Evolutionary conservation across 2,888 invertebrate genomes (phyloP).

Genomic region (Drosophila pseudotalamancana): DNA sequence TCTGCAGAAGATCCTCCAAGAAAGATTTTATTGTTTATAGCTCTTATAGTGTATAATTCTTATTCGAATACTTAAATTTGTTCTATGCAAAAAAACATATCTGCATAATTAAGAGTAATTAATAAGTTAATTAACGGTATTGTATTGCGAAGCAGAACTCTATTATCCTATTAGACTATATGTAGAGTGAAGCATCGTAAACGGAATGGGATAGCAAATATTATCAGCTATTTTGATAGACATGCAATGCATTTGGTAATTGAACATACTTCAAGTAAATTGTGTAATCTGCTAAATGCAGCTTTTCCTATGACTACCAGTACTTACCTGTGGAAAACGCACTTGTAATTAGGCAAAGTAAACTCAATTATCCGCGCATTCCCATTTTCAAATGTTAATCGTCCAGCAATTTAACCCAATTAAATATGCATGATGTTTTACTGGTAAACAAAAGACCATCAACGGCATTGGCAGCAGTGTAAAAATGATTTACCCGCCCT

Average conservation of each 20-base stretch:
- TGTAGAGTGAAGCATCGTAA: background rate
- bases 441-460: slow-evolving; percentile 75
- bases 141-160: no score
- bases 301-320: slow-evolving; percentile 24
- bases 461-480: slow-evolving; percentile 7
- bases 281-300: slow-evolving; percentile 6
- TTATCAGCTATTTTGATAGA: background rate
- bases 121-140: no score
- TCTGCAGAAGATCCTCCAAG: no score
- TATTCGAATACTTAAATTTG: no score
- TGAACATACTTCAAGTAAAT: slow-evolving; percentile 3
- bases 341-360: slow-evolving; percentile 73
- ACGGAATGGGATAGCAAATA: background rate
- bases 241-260: slow-evolving; percentile 1
- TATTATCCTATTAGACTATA: no score
- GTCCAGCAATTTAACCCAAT: slow-evolving; percentile 76
- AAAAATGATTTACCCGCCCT: slow-evolving; percentile 42
- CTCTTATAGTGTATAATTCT: no score
- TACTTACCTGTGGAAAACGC: slow-evolving; percentile 29
- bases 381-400: slow-evolving; percentile 73
- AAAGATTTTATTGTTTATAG: no score
- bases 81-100: no score
- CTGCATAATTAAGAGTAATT: no score
- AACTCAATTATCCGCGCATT: slow-evolving; percentile 74
- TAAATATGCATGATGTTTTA: slow-evolving; percentile 72